Conservation (phyloP, 2,797 vertebrate genomes). For the Balearica regulorum region DNA sequence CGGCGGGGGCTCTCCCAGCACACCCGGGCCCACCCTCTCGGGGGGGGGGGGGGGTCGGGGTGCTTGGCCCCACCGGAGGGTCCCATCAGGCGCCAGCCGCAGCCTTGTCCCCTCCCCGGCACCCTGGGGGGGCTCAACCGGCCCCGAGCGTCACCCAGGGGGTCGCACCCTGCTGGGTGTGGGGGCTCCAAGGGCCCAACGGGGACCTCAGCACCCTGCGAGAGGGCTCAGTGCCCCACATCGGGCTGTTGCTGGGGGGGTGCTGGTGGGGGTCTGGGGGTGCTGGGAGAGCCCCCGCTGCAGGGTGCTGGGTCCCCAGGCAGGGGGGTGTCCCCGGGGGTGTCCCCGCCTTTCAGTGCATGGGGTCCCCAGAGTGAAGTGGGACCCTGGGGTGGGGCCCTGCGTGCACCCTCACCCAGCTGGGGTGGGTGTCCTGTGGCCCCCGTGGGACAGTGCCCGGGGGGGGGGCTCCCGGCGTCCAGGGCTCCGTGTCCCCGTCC, state of each 20-base stretch:
- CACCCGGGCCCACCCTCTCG: background rate
- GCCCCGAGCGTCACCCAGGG: no score
- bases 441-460: background rate
- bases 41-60: background rate
- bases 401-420: fast-evolving
- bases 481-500: background rate
- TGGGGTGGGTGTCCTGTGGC: background rate
- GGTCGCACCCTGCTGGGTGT: background rate
- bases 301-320: no score
- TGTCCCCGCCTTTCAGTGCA: background rate
- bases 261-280: no score
- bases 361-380: background rate
- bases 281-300: no score
- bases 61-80: no score
- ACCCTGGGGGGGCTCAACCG: no score
- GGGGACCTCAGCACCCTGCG: no score
- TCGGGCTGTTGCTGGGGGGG: background rate
- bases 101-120: background rate
- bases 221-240: background rate
- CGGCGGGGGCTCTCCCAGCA: no score
- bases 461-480: no score
- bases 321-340: no score
- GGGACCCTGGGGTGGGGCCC: background rate
- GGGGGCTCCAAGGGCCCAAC: background rate
- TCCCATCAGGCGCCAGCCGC: no score